Evolutionary conservation across 1,140 invertebrate species (phyloP).

Genomic region (Drosophila setifemur): DNA sequence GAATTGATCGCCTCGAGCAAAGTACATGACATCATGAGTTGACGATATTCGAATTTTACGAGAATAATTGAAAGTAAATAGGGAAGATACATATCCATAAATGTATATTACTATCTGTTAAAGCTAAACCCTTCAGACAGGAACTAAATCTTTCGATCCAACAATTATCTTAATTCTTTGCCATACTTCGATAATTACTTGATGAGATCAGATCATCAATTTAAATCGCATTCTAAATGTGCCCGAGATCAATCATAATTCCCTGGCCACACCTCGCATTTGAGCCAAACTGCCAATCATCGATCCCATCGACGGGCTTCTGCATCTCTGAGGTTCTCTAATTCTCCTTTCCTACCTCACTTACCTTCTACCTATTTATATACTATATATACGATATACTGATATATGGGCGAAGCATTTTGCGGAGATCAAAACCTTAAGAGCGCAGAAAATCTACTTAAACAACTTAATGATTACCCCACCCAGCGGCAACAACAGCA

Average conservation of each 20-base stretch:
- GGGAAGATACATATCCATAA: no score
- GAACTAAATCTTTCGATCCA: slow-evolving; percentile 1
- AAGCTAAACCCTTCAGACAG: no score
- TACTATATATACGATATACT: background rate
- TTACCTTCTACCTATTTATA: background rate
- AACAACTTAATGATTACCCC: slow-evolving; percentile 66
- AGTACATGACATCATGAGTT: background rate
- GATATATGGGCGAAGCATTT: background rate
- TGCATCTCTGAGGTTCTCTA: slow-evolving; percentile 27
- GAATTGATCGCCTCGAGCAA: background rate
- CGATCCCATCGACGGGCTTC: slow-evolving; percentile 24
- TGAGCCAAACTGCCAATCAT: slow-evolving; percentile 26
- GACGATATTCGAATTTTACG: no score
- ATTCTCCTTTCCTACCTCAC: slow-evolving; percentile 6
- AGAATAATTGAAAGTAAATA: no score
- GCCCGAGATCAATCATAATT: slow-evolving; percentile 12
- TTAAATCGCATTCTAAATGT: slow-evolving; percentile 44
- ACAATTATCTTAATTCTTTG: background rate
- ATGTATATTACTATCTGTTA: no score
- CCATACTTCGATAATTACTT: background rate
- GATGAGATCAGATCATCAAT: slow-evolving; percentile 43
- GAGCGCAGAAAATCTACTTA: slow-evolving; percentile 41
- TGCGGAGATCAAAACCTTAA: slow-evolving; percentile 21
- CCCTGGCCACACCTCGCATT: slow-evolving; percentile 24
- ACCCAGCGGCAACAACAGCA: slow-evolving; percentile 48